Evolutionary conservation across 1,140 invertebrate genomes (phyloP).

Genomic region (Magallana gigas): DNA sequence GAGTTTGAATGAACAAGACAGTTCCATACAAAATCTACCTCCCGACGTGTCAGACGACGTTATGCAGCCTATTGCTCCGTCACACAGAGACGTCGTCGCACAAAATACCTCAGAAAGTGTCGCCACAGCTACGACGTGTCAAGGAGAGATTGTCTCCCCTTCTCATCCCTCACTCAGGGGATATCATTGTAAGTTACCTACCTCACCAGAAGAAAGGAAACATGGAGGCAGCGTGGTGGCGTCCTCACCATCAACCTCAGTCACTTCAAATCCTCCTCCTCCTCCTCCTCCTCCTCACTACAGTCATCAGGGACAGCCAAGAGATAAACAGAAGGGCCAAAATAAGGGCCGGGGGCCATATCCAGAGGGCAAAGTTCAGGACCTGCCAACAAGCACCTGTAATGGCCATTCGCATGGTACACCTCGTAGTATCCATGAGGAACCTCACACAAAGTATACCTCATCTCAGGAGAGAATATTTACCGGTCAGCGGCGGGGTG

Average conservation of each 20-base stretch:
- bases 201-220: not conserved
- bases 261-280: not conserved
- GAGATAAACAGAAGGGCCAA: not conserved
- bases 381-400: not conserved
- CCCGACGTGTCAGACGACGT: not conserved
- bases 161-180: conserved; percentile 22
- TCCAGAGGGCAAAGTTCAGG: not conserved
- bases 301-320: not conserved
- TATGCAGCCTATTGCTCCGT: not conserved
- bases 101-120: not conserved
- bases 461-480: not conserved
- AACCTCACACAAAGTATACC: not conserved
- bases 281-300: not conserved
- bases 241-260: too few relatives aligned
- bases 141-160: not conserved
- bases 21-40: conserved; percentile 39
- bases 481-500: not conserved
- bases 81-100: conserved; percentile 1
- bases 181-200: conserved; percentile 3
- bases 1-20: conserved; percentile 24
- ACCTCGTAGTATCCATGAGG: not conserved
- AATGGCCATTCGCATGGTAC: not conserved
- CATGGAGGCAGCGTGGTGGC: not conserved
- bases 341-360: not conserved
- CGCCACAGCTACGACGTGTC: conserved; percentile 37